Evolutionary conservation across 2,113 vertebrate genomes (phyloP), one percentile per base, ranked within the genome.

Genomic region (Trichechus manatus): DNA sequence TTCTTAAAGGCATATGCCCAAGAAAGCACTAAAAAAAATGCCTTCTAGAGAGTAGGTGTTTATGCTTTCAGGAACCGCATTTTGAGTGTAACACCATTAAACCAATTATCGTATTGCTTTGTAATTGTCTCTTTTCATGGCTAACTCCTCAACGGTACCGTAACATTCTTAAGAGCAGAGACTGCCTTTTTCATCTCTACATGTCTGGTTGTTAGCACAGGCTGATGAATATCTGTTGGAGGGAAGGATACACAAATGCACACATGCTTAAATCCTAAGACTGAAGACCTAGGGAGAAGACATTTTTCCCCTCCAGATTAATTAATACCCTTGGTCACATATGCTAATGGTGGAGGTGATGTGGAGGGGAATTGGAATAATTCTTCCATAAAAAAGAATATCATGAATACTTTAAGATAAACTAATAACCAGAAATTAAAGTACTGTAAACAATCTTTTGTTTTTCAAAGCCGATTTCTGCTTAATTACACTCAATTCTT

Each of bases 391-490:
- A 90, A 61, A 83, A 78, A 74, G 25, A 66, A 61, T 68, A 29
- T 29, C 27, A 64, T 1, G 0, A 59, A 64, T 68, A 50, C 5
- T 56, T 78, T 39, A 23, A 86, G 44, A 33, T 59, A 92, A 92
- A 59, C 68, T 44, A 94, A 77, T 64, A n/a, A 82, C 17, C 31
- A 91, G 42, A 75, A 87, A 47, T 81, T 81, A 84, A 97, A 70
- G n/a, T 36, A 33, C 64, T 77, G 19, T 36, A 82, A 84, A 61
- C 8, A 87, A 36, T 36, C 9, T 56, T 63, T 72, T 72, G 74
- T 82, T 39, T 64, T 88, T 85, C 27, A 53, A 56, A 66, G 29
- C 39, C 82, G 53, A 82, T 86, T 95, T 96, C 50, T 82, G 33
- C 20, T 93, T 81, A 47, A 64, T 94, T 64, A n/a, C n/a, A 74